Evolutionary conservation across 35 echinoderm and acorn worm genomes (phyloP).

Genomic region (Hemicentrotus pulcherrimus): DNA sequence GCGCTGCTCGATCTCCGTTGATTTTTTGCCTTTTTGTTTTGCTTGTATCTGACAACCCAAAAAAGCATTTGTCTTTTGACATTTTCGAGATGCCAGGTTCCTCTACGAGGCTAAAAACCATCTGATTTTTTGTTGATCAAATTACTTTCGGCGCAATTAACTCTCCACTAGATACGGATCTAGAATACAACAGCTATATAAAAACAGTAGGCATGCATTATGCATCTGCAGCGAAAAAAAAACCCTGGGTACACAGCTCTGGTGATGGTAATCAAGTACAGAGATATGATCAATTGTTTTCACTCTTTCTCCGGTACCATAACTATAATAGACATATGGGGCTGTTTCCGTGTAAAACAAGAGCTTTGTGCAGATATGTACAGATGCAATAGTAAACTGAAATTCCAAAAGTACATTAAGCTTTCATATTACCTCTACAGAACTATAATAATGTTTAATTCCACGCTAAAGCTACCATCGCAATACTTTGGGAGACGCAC

Average conservation of each 20-base stretch:
- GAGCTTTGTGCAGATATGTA: neutral
- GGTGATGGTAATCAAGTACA: neutral
- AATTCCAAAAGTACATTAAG: neutral
- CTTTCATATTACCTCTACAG: too few relatives aligned
- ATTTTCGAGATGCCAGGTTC: neutral
- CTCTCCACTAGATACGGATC: neutral
- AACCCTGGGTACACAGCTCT: neutral
- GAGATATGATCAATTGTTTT: neutral
- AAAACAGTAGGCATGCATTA: conserved; percentile 3
- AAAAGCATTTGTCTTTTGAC: conserved; percentile 13
- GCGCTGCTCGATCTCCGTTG: neutral
- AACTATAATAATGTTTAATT: too few relatives aligned
- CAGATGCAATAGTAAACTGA: too few relatives aligned
- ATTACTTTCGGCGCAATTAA: conserved; percentile 4
- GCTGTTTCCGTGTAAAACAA: neutral
- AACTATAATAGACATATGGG: neutral
- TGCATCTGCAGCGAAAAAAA: neutral
- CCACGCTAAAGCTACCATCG: too few relatives aligned
- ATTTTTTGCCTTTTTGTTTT: too few relatives aligned
- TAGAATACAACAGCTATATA: neutral
- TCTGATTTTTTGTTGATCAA: neutral
- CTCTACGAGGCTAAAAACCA: neutral
- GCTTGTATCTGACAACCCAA: neutral
- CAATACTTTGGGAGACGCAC: too few relatives aligned
- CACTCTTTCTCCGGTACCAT: neutral